Percentiles rank a stretch among this genome's conserved stretches.
Conservation (phyloP, 2,888 invertebrate genomes). For the Scaeva pyrastri region DNA sequence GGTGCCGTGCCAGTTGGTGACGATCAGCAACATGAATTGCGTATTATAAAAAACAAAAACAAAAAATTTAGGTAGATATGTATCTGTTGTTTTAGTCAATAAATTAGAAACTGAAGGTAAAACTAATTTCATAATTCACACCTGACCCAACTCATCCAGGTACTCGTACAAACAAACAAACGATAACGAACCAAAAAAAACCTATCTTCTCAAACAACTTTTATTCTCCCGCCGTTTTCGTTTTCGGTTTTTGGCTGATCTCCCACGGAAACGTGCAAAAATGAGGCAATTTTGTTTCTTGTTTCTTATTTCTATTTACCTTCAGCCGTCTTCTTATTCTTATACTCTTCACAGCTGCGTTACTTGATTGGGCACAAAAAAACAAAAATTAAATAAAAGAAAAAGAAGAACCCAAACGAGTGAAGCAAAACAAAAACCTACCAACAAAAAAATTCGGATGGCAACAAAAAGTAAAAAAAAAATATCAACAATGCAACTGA, state of each 20-base stretch:
- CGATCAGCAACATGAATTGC: not conserved
- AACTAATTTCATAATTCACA: not conserved
- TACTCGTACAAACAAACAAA: not conserved
- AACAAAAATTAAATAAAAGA: not conserved
- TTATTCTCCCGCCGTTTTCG: slow-evolving; percentile 55
- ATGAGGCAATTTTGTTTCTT: slow-evolving; percentile 20
- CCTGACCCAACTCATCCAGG: slow-evolving; percentile 32
- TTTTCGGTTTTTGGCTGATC: not conserved
- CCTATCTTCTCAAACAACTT: slow-evolving; percentile 6
- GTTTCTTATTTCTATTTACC: not conserved
- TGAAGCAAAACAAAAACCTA: not conserved
- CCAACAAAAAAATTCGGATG: slow-evolving; percentile 19
- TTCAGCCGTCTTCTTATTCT: slow-evolving; percentile 4
- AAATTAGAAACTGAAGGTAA: not conserved
- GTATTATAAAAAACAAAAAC: not conserved
- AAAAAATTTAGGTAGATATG: no score
- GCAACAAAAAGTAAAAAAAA: slow-evolving; percentile 23
- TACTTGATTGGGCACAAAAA: slow-evolving; percentile 8
- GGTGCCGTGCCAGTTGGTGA: no score
- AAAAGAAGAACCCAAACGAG: slow-evolving; percentile 8
- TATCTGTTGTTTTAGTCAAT: not conserved
- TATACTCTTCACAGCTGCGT: no score
- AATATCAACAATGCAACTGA: slow-evolving; percentile 36
- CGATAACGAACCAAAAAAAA: slow-evolving; percentile 26
- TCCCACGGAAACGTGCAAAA: slow-evolving; percentile 29